Percentiles rank a stretch among this genome's conserved stretches.
phyloP scores from a whole-genome alignment of 2,888 invertebrate genomes.

The Zygaena filipendulae region DNA sequence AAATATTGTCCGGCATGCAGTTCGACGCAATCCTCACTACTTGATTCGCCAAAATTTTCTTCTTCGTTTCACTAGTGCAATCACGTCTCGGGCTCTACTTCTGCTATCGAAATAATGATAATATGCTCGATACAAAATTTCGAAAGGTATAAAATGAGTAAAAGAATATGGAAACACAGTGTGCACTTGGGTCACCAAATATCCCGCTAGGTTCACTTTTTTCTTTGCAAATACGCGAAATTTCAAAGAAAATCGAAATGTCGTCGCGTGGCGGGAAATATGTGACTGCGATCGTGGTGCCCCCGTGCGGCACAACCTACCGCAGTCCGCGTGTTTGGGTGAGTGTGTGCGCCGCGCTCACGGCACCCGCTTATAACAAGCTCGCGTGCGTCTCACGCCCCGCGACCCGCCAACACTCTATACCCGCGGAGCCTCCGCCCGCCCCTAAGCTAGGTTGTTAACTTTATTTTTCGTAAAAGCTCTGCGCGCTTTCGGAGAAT shows the following conservation, averaged over 20 bases:
- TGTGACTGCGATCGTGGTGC: conserved; percentile 58
- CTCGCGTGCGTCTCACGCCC: conserved; percentile 14
- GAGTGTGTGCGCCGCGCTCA: conserved; percentile 51
- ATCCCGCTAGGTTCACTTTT: conserved; percentile 49
- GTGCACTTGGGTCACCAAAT: conserved; percentile 50
- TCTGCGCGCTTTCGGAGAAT: conserved; percentile 11
- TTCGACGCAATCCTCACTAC: conserved; percentile 56
- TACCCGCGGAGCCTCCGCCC: conserved; percentile 24
- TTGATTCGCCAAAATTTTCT: conserved; percentile 41
- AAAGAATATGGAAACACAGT: conserved; percentile 43
- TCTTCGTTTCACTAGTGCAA: conserved; percentile 50
- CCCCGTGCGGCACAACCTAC: conserved; percentile 57
- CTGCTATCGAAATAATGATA: conserved; percentile 27
- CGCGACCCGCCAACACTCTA: conserved; percentile 15
- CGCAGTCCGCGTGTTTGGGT: conserved; percentile 49
- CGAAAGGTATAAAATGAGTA: conserved; percentile 23
- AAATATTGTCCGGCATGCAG: conserved; percentile 29
- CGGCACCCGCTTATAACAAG: conserved; percentile 34
- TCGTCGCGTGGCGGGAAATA: conserved; percentile 34
- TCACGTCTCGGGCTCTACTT: conserved; percentile 36
- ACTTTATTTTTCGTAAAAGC: conserved; percentile 17
- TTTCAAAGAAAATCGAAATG: conserved; percentile 63
- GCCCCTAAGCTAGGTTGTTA: conserved; percentile 23
- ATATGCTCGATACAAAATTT: conserved; percentile 32
- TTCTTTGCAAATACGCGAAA: conserved; percentile 64